Evolutionary conservation across 2,888 invertebrate species (phyloP).

Genomic region (Atrina japonica): DNA sequence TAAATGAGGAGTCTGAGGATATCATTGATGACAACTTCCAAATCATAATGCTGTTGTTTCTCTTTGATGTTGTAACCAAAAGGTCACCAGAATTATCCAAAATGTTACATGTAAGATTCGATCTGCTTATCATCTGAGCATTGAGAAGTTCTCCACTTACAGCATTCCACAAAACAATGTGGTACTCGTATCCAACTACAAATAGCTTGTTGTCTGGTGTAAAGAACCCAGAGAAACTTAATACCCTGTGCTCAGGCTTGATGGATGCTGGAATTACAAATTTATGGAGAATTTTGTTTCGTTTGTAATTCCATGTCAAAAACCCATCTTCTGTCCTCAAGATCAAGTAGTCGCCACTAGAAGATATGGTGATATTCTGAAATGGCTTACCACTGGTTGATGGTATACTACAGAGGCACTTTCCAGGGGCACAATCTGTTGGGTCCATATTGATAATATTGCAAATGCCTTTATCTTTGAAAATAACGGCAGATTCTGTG

Average conservation of each 20-base stretch:
- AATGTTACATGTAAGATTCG: slow-evolving; percentile 37
- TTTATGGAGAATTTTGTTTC: slow-evolving; percentile 40
- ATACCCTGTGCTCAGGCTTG: slow-evolving; percentile 51
- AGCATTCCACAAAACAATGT: slow-evolving; percentile 52
- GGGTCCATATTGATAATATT: slow-evolving; percentile 44
- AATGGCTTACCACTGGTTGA: neutral
- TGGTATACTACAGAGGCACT: slow-evolving; percentile 29
- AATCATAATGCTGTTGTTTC: slow-evolving; percentile 51
- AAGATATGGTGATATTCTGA: slow-evolving; percentile 5
- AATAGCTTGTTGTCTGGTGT: slow-evolving; percentile 50
- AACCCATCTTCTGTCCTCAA: slow-evolving; percentile 51
- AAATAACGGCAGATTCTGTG: slow-evolving; percentile 40
- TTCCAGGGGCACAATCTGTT: slow-evolving; percentile 43
- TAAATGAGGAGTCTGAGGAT: slow-evolving; percentile 34
- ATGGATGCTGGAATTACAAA: slow-evolving; percentile 48
- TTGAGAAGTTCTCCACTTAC: slow-evolving; percentile 43
- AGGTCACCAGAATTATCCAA: slow-evolving; percentile 46
- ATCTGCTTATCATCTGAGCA: slow-evolving; percentile 49
- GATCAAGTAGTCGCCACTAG: slow-evolving; percentile 41
- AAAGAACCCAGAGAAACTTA: slow-evolving; percentile 47
- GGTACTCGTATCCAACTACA: slow-evolving; percentile 54
- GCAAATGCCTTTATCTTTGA: slow-evolving; percentile 38
- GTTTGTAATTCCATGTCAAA: slow-evolving; percentile 51
- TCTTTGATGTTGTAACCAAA: slow-evolving; percentile 46
- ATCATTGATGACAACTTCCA: slow-evolving; percentile 53